Evolutionary conservation across 2,888 invertebrate genomes (phyloP).

Genomic region (Dolichomitus sp.): DNA sequence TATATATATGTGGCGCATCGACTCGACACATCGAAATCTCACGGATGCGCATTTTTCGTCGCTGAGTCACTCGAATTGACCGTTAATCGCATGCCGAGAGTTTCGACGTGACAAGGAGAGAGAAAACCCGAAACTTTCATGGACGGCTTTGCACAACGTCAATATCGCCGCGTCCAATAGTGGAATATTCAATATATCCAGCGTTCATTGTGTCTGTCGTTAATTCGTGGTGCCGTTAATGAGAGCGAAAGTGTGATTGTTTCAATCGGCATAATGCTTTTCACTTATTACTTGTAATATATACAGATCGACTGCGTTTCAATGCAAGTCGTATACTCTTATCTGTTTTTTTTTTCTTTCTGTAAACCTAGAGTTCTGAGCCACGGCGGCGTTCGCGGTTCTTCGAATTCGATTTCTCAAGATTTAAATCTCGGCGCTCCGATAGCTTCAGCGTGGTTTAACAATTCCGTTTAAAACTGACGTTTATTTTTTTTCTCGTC

Average conservation of each 20-base stretch:
- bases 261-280: constrained; percentile 28
- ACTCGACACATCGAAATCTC: constrained; percentile 9
- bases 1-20: neutral
- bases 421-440: neutral
- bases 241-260: constrained; percentile 24
- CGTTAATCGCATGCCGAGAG: constrained; percentile 5
- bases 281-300: constrained; percentile 10
- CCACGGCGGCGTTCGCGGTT: constrained; percentile 5
- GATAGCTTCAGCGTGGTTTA: neutral
- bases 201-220: neutral
- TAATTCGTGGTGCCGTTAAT: constrained; percentile 4
- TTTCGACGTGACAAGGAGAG: constrained; percentile 17
- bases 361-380: constrained; percentile 31
- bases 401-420: constrained; percentile 5
- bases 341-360: constrained; percentile 9
- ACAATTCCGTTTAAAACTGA: neutral
- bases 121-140: constrained; percentile 27
- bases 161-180: constrained; percentile 14
- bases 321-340: constrained; percentile 24
- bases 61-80: constrained; percentile 13
- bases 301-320: constrained; percentile 29
- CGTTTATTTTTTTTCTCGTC: neutral
- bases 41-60: neutral
- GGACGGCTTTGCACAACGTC: constrained; percentile 47
- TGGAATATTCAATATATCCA: constrained; percentile 36